These are phyloP conservation scores for Proctacanthus coquilletti DNA, from an alignment of 1,140 invertebrate species.

Conservation along the genomic window DNA sequence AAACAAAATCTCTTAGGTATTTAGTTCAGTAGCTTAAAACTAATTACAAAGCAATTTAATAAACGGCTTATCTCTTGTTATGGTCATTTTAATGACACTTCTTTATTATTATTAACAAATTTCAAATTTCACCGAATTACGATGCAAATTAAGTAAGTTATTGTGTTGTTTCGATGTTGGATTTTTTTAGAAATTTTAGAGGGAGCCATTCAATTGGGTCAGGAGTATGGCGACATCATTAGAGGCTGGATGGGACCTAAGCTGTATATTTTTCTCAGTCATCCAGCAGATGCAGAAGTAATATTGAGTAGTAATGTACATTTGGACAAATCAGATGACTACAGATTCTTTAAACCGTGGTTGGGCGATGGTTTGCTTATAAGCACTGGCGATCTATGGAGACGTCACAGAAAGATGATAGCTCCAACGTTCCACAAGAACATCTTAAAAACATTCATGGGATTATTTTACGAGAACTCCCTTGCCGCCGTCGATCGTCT, in stretches of 20 bases:
- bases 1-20: too few relatives aligned
- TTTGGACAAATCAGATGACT: slow-evolving; percentile 66
- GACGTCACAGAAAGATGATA: slow-evolving; percentile 68
- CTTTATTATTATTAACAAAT: too few relatives aligned
- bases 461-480: slow-evolving; percentile 74
- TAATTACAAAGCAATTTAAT: too few relatives aligned
- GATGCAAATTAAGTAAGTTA: too few relatives aligned
- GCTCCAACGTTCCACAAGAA: slow-evolving; percentile 88
- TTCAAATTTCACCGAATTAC: too few relatives aligned
- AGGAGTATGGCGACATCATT: slow-evolving; percentile 39
- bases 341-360: slow-evolving; percentile 78
- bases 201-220: slow-evolving; percentile 27
- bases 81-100: too few relatives aligned
- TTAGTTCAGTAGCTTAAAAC: too few relatives aligned
- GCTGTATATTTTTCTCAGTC: slow-evolving; percentile 42
- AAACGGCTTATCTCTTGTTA: too few relatives aligned
- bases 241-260: slow-evolving; percentile 48
- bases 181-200: slow-evolving; percentile 31
- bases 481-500: slow-evolving; percentile 51
- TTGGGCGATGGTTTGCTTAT: slow-evolving; percentile 75
- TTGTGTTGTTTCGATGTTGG: too few relatives aligned
- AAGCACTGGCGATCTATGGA: slow-evolving; percentile 71
- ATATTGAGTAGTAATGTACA: slow-evolving; percentile 55
- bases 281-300: slow-evolving; percentile 52
- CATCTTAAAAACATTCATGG: slow-evolving; percentile 76